Conservation (phyloP, 2,797 vertebrate species). For the Typhlichthys eigenmanni region DNA sequence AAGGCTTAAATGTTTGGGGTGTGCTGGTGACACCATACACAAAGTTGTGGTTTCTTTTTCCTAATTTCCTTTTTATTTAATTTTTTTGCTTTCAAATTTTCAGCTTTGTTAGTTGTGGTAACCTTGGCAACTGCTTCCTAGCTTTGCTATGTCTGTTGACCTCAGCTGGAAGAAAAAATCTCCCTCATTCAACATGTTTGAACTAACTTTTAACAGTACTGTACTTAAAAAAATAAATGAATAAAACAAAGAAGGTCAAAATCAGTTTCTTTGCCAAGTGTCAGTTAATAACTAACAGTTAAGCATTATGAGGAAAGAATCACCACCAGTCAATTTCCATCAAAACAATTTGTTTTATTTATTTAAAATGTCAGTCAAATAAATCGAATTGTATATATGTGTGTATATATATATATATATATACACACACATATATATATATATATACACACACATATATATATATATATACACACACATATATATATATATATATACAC, state of each 20-base stretch:
- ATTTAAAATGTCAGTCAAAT: too few relatives aligned
- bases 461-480: too few relatives aligned
- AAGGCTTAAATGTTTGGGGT: conserved; percentile 57
- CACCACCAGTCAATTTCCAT: too few relatives aligned
- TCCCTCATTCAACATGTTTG: conserved; percentile 75
- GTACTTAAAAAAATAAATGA: conserved; percentile 70
- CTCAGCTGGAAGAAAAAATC: conserved; percentile 67
- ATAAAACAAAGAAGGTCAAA: conserved; percentile 72
- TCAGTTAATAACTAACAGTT: conserved; percentile 42
- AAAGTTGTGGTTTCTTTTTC: conserved; percentile 56
- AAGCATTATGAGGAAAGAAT: conserved; percentile 12
- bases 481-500: too few relatives aligned
- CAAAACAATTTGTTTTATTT: too few relatives aligned
- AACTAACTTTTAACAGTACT: conserved; percentile 84
- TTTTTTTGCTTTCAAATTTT: conserved; percentile 62
- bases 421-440: too few relatives aligned
- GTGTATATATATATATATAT: too few relatives aligned
- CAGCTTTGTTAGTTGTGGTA: conserved; percentile 79
- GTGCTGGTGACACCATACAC: conserved; percentile 51
- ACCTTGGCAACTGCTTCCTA: conserved; percentile 77
- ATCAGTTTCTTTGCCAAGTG: conserved; percentile 46
- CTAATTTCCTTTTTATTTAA: conserved; percentile 24
- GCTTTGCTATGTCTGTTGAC: conserved; percentile 78
- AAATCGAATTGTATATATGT: too few relatives aligned
- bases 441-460: too few relatives aligned